A percentile compares a stretch with the other conserved stretches of the same genome.
Evolutionary conservation across 2,797 vertebrate genomes (phyloP).

Genomic region (Semotilus atromaculatus): DNA sequence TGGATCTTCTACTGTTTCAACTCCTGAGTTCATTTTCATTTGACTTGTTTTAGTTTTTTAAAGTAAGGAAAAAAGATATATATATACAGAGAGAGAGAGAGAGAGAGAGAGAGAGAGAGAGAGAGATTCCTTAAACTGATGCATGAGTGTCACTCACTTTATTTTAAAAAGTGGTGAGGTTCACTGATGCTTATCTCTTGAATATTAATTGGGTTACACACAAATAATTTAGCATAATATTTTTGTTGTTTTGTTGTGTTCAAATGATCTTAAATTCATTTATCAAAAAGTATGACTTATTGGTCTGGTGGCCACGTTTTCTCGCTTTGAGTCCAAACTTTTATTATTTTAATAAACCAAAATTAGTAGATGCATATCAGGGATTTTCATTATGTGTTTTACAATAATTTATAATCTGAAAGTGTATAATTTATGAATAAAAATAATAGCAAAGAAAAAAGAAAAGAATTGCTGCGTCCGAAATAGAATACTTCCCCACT

Average conservation of each 20-base stretch:
- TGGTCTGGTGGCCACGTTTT: not conserved
- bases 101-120: too few species aligned
- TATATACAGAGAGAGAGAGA: too few species aligned
- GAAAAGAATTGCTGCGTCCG: too few species aligned
- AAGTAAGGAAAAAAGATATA: not conserved
- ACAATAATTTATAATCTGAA: not conserved
- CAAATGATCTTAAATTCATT: not conserved
- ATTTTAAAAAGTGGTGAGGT: not conserved
- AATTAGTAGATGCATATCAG: not conserved
- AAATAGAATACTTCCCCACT: too few species aligned
- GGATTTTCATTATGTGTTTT: not conserved
- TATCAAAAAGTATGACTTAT: not conserved
- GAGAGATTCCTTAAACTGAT: not conserved
- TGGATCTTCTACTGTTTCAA: not conserved
- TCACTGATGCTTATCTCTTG: not conserved
- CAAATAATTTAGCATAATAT: conserved; percentile 3
- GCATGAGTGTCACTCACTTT: not conserved
- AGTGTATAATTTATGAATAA: not conserved
- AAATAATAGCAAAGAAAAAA: too few species aligned
- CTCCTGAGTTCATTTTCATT: conserved; percentile 4
- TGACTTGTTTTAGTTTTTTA: not conserved
- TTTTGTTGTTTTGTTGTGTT: not conserved
- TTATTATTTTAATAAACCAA: not conserved
- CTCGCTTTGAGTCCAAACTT: not conserved
- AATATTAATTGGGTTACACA: not conserved